Evolutionary conservation across 2,113 vertebrate genomes (phyloP).

Genomic region (Xenopus laevis): DNA sequence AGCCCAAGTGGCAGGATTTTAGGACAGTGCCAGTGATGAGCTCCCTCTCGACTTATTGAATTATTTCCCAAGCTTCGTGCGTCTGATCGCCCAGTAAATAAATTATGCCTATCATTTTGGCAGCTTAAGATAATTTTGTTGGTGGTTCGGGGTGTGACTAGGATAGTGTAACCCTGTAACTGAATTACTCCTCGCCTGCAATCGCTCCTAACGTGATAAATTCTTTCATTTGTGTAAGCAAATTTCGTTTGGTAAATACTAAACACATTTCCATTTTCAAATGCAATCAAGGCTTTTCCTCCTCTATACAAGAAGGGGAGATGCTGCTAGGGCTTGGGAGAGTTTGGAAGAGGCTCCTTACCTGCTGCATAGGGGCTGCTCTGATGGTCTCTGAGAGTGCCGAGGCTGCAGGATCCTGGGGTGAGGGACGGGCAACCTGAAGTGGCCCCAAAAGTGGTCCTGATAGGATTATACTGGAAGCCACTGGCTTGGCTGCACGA

Average conservation of each 20-base stretch:
- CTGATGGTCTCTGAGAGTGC: conserved; percentile 97
- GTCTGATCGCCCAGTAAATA: conserved; percentile 99
- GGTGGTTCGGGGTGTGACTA: conserved; percentile 99
- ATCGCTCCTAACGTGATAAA: conserved; percentile 99
- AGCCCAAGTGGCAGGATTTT: conserved; percentile 47
- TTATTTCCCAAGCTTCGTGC: conserved; percentile 99
- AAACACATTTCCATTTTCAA: conserved; percentile 99
- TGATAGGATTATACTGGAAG: conserved; percentile 99
- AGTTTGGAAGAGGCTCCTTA: conserved; percentile 75
- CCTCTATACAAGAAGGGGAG: conserved; percentile 82
- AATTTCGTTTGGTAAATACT: conserved; percentile 99
- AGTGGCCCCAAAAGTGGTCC: conserved; percentile 97
- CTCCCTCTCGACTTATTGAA: conserved; percentile 98
- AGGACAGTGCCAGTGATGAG: conserved; percentile 95
- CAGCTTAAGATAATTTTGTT: conserved; percentile 99
- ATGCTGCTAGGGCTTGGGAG: conserved; percentile 64
- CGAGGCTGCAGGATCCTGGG: conserved; percentile 97
- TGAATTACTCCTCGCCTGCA: conserved; percentile 98
- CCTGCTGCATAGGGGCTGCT: conserved; percentile 99
- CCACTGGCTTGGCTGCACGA: conserved; percentile 99
- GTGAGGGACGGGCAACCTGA: conserved; percentile 97
- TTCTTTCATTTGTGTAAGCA: conserved; percentile 99
- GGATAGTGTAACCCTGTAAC: conserved; percentile 99
- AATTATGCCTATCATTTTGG: conserved; percentile 99
- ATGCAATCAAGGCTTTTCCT: conserved; percentile 87